A percentile compares a stretch with the other conserved stretches of the same genome.
Evolutionary conservation across 1,140 invertebrate species (phyloP).

Genomic region (Drosophila truncata): DNA sequence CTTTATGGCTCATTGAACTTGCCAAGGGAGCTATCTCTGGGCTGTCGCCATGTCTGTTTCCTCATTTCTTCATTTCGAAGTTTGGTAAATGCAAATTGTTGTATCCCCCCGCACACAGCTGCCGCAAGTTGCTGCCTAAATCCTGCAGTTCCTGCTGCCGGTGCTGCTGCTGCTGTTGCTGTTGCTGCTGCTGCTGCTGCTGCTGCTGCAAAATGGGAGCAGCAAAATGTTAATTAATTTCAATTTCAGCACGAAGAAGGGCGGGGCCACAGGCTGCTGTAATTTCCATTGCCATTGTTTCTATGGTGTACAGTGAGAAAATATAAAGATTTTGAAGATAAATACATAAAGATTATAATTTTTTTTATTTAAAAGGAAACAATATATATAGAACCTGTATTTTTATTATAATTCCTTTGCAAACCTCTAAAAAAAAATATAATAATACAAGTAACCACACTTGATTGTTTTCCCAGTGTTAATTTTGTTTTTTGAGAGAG

Average conservation of each 20-base stretch:
- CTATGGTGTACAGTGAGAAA: slow-evolving; percentile 1
- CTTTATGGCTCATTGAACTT: slow-evolving; percentile 15
- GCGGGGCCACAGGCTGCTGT: slow-evolving; percentile 22
- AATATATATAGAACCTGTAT: too few relatives aligned
- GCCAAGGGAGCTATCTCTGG: neutral
- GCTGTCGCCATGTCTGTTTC: neutral
- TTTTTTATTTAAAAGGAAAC: neutral
- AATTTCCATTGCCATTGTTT: slow-evolving; percentile 43
- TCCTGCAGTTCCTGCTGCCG: slow-evolving; percentile 35
- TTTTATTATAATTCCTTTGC: too few relatives aligned
- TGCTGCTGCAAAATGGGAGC: slow-evolving; percentile 21
- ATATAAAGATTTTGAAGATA: neutral
- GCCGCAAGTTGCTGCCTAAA: slow-evolving; percentile 29
- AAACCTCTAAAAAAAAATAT: too few relatives aligned
- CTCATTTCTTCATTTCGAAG: slow-evolving; percentile 19
- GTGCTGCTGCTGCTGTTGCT: slow-evolving; percentile 18
- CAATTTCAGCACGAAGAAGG: slow-evolving; percentile 38
- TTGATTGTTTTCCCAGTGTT: neutral
- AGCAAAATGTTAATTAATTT: slow-evolving; percentile 64
- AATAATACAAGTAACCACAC: too few relatives aligned
- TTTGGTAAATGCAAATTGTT: slow-evolving; percentile 38
- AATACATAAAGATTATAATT: neutral
- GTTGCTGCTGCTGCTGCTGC: slow-evolving; percentile 17
- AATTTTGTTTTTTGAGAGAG: neutral
- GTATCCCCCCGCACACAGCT: slow-evolving; percentile 14